A percentile compares a stretch with the other conserved stretches of the same genome.
phyloP scores from a whole-genome alignment of 2,113 vertebrate species.

The Boulengeromyrus knoepffleri region DNA sequence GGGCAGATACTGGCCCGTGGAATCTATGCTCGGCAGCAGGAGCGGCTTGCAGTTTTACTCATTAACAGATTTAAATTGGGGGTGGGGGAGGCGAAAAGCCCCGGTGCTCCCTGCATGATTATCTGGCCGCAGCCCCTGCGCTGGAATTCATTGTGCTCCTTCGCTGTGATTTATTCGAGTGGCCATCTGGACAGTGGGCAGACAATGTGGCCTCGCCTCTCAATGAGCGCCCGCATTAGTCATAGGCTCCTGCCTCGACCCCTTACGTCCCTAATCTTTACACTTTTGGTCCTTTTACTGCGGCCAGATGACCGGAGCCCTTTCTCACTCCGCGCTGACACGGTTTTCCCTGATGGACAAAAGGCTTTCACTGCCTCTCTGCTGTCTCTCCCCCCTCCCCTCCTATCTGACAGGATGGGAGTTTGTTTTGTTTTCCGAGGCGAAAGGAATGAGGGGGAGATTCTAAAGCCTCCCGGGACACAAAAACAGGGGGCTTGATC shows the following conservation, averaged over 20 bases:
- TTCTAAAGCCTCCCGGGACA: slow-evolving; percentile 21
- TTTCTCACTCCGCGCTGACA: slow-evolving; percentile 53
- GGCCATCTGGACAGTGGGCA: slow-evolving; percentile 61
- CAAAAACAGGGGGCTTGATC: slow-evolving; percentile 34
- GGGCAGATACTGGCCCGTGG: not conserved
- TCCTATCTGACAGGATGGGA: slow-evolving; percentile 46
- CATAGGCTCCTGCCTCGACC: slow-evolving; percentile 72
- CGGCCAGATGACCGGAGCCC: slow-evolving; percentile 50
- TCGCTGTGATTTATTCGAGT: slow-evolving; percentile 59
- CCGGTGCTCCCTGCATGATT: slow-evolving; percentile 22
- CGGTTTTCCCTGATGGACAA: slow-evolving; percentile 60
- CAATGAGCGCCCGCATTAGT: slow-evolving; percentile 67
- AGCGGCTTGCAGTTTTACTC: slow-evolving; percentile 14
- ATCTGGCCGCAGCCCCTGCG: slow-evolving; percentile 29
- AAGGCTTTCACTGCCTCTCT: slow-evolving; percentile 59
- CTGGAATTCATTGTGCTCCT: slow-evolving; percentile 31
- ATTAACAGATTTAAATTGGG: slow-evolving; percentile 15
- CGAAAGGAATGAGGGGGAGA: slow-evolving; percentile 30
- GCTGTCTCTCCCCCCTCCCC: slow-evolving; percentile 36
- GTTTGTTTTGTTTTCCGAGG: slow-evolving; percentile 58
- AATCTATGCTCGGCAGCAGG: not conserved
- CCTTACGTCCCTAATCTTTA: slow-evolving; percentile 56
- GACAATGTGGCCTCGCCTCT: slow-evolving; percentile 55
- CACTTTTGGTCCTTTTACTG: slow-evolving; percentile 46
- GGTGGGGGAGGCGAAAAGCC: not conserved